Evolutionary conservation across 1,140 invertebrate species (phyloP).

Genomic region (Leptonema lineaticorne): DNA sequence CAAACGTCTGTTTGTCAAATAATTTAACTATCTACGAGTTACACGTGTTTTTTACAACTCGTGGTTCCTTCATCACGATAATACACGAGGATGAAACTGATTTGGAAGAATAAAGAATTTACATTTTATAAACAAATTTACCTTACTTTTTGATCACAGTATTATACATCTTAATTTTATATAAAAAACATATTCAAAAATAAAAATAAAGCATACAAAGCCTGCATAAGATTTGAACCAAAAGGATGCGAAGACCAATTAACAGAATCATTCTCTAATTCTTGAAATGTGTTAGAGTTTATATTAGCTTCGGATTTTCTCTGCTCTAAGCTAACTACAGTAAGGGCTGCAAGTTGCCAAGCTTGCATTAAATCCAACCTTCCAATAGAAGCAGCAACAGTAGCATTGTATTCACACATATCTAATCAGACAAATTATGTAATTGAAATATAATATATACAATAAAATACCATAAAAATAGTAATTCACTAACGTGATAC

Average conservation of each 20-base stretch:
- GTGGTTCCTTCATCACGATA: too few species aligned
- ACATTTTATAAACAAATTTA: too few species aligned
- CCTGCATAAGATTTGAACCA: constrained; percentile 80
- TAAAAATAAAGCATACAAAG: constrained; percentile 75
- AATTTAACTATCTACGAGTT: too few species aligned
- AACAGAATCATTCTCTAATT: constrained; percentile 59
- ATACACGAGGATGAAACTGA: too few species aligned
- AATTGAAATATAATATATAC: not conserved
- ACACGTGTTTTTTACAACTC: too few species aligned
- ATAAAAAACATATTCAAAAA: too few species aligned
- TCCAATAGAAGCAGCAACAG: constrained; percentile 69
- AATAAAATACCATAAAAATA: constrained; percentile 7
- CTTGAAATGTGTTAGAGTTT: not conserved
- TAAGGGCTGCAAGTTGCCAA: constrained; percentile 78
- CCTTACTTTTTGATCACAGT: too few species aligned
- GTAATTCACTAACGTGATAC: constrained; percentile 49
- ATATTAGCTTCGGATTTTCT: constrained; percentile 45
- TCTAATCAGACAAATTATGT: constrained; percentile 41
- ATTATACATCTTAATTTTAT: too few species aligned
- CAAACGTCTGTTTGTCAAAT: too few species aligned
- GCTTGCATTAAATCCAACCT: constrained; percentile 82
- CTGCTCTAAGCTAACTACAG: constrained; percentile 59
- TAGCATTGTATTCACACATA: constrained; percentile 82
- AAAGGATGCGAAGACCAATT: constrained; percentile 82
- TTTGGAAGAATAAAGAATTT: too few species aligned